A percentile compares a stretch with the other conserved stretches of the same genome.
These are phyloP conservation scores for Eupsittula cactorum DNA, from an alignment of 2,113 vertebrate species.

Conservation along the genomic window DNA sequence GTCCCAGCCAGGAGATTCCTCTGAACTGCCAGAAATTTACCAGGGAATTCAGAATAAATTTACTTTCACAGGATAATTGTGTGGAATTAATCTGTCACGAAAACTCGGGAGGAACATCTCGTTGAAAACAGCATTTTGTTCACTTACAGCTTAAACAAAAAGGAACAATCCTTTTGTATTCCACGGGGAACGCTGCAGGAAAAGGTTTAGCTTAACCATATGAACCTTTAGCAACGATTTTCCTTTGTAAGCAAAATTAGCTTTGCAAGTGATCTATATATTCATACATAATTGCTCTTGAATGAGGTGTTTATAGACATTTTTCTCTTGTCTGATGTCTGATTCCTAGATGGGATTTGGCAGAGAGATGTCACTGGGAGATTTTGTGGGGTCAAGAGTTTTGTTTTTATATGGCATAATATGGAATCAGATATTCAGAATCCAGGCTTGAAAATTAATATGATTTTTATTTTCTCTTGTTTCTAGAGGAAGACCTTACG, in stretches of 20 bases:
- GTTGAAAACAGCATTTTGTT: slow-evolving; percentile 28
- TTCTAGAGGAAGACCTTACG: not conserved
- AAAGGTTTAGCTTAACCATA: slow-evolving; percentile 80
- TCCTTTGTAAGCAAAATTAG: slow-evolving; percentile 81
- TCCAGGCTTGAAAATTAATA: not conserved
- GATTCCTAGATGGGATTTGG: not conserved
- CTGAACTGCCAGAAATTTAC: slow-evolving; percentile 34
- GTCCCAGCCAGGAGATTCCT: slow-evolving; percentile 23
- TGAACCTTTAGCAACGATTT: slow-evolving; percentile 79
- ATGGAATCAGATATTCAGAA: not conserved
- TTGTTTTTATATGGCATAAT: not conserved
- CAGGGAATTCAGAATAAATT: slow-evolving; percentile 24
- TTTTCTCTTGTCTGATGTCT: not conserved
- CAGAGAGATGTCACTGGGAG: not conserved
- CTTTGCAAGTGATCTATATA: not conserved
- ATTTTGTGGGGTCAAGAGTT: not conserved
- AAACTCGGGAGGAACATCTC: slow-evolving; percentile 65
- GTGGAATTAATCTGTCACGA: slow-evolving; percentile 13
- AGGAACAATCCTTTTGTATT: slow-evolving; percentile 72
- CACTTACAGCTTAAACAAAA: slow-evolving; percentile 70
- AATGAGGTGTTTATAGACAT: not conserved
- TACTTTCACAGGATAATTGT: not conserved
- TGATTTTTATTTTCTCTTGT: not conserved
- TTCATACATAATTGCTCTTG: not conserved
- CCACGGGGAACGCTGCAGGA: slow-evolving; percentile 65